Evolutionary conservation across 2,888 invertebrate genomes (phyloP).

Genomic region (Dasysyrphus albostriatus): DNA sequence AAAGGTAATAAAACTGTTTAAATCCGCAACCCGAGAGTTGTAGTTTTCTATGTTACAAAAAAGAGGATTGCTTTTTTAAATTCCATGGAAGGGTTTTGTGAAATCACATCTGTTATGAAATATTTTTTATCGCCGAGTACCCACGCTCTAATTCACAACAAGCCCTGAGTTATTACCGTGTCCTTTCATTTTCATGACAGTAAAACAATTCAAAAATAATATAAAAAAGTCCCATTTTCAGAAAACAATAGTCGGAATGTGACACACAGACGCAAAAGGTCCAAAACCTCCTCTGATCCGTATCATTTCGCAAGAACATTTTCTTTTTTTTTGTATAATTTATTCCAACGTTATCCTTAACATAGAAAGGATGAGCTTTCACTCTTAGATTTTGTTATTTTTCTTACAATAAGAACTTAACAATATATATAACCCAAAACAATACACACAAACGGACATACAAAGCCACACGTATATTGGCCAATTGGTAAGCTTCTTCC

Average conservation of each 20-base stretch:
- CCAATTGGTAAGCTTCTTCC: slow-evolving; percentile 27
- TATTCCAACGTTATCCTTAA: slow-evolving; percentile 45
- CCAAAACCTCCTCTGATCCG: slow-evolving; percentile 1
- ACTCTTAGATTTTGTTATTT: slow-evolving; percentile 10
- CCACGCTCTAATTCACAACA: background rate
- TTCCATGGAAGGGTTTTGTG: slow-evolving; percentile 4
- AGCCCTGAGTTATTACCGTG: slow-evolving; percentile 38
- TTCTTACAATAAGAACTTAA: slow-evolving; percentile 42
- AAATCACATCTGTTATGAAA: slow-evolving; percentile 40
- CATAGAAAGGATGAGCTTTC: slow-evolving; percentile 12
- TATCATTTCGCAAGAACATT: slow-evolving; percentile 36
- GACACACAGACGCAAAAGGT: slow-evolving; percentile 2
- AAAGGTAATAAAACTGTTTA: slow-evolving; percentile 13
- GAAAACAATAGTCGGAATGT: background rate
- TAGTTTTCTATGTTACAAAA: background rate
- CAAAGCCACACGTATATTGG: slow-evolving; percentile 31
- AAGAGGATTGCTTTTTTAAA: slow-evolving; percentile 9
- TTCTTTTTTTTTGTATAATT: slow-evolving; percentile 1
- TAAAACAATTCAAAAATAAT: slow-evolving; percentile 7
- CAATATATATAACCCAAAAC: slow-evolving; percentile 41
- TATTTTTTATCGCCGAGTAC: slow-evolving; percentile 27
- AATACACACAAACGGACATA: slow-evolving; percentile 44
- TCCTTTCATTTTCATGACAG: slow-evolving; percentile 31
- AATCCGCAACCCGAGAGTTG: background rate
- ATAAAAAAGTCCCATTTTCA: background rate